Percentiles rank a stretch among this genome's conserved stretches.
Conservation (phyloP, 2,797 vertebrate genomes). For the Simalia tracyae region DNA sequence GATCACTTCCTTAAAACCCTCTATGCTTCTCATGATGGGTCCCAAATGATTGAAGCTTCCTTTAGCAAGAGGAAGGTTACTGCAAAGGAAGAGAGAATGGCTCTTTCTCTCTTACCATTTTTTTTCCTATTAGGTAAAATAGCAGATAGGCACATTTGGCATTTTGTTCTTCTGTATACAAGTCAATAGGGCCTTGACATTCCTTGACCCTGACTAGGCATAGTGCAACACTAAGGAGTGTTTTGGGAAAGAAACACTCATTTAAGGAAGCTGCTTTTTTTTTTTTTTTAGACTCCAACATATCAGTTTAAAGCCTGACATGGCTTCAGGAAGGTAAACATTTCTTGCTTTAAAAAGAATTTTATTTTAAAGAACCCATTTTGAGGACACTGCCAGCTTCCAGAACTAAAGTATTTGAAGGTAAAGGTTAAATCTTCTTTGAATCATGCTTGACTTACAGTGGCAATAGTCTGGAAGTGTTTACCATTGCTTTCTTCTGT, state of each 20-base stretch:
- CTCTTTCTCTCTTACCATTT: slow-evolving; percentile 12
- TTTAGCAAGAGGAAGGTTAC: slow-evolving; percentile 17
- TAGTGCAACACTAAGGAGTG: background rate
- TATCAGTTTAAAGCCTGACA: background rate
- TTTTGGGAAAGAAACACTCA: slow-evolving; percentile 3
- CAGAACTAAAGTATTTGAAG: background rate
- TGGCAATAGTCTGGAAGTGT: background rate
- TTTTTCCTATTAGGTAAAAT: background rate
- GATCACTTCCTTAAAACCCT: slow-evolving; percentile 39
- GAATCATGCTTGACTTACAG: background rate
- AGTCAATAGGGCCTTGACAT: slow-evolving; percentile 15
- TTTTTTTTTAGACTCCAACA: background rate
- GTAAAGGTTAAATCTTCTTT: background rate
- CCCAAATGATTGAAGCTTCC: slow-evolving; percentile 25
- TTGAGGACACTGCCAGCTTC: background rate
- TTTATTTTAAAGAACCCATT: background rate
- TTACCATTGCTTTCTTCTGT: background rate
- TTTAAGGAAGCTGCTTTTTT: background rate
- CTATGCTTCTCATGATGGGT: slow-evolving; percentile 22
- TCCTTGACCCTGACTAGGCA: slow-evolving; percentile 20
- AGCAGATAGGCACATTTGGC: background rate
- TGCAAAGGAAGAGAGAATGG: slow-evolving; percentile 15
- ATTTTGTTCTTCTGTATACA: slow-evolving; percentile 22
- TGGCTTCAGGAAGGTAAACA: background rate
- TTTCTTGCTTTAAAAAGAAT: background rate